Percentiles rank a stretch among this genome's conserved stretches.
Evolutionary conservation across 64 coral and sea anemone species (phyloP).

Genomic region (Montipora capricornis): DNA sequence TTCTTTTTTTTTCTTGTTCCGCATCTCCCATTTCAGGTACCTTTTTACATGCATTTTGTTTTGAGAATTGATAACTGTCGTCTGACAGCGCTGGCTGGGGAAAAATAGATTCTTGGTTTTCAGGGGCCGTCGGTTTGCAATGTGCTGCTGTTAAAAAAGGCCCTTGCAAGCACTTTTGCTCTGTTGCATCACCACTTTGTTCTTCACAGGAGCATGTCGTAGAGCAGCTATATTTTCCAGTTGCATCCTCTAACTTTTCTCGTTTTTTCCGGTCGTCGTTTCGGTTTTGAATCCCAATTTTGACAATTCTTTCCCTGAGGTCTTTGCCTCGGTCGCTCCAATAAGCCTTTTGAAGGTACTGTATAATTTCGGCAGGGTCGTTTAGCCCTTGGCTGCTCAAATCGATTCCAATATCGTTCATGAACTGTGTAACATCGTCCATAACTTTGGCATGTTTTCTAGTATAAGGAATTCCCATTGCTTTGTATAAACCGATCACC

Average conservation of each 20-base stretch:
- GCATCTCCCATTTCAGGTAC: not conserved
- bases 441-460: conserved; percentile 4
- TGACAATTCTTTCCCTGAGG: not conserved
- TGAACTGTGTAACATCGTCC: not conserved
- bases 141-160: not conserved
- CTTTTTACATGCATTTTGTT: not conserved
- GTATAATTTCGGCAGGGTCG: not conserved
- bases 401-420: not conserved
- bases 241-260: not conserved
- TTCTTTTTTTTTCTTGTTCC: not conserved
- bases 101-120: not conserved
- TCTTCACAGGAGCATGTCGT: no score
- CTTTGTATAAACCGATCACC: not conserved
- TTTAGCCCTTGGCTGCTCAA: not conserved
- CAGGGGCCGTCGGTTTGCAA: not conserved
- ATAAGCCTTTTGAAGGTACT: not conserved
- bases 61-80: not conserved
- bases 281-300: not conserved
- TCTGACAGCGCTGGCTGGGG: not conserved
- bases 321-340: not conserved
- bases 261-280: not conserved
- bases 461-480: not conserved
- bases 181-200: no score
- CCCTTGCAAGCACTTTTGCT: not conserved
- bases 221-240: not conserved